phyloP scores from a whole-genome alignment of 2,888 invertebrate genomes.

The Plagodis pulveraria region DNA sequence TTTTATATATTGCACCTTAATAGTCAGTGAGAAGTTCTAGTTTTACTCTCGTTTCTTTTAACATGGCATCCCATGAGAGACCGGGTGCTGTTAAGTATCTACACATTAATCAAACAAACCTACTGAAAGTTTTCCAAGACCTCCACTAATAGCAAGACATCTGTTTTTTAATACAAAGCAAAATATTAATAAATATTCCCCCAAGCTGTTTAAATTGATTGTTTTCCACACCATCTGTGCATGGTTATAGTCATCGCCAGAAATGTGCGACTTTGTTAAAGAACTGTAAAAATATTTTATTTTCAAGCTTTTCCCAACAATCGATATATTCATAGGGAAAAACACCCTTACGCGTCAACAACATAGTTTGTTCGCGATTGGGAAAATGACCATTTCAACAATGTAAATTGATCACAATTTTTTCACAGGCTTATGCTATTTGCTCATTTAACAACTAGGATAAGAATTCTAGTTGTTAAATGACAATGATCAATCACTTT shows the following conservation, averaged over 20 bases:
- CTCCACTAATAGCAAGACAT: constrained; percentile 37
- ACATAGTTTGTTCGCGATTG: constrained; percentile 7
- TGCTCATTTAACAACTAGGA: too few species aligned
- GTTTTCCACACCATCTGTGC: constrained; percentile 43
- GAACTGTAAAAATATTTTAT: constrained; percentile 29
- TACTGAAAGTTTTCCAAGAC: background rate
- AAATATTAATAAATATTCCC: constrained; percentile 49
- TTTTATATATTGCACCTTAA: too few species aligned
- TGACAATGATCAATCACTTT: too few species aligned
- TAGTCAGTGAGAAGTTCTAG: constrained; percentile 37
- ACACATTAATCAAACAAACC: constrained; percentile 42
- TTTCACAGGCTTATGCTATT: too few species aligned
- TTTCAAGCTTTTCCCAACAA: constrained; percentile 28
- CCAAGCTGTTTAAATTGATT: constrained; percentile 40
- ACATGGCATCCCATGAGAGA: constrained; percentile 42
- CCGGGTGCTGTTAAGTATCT: constrained; percentile 27
- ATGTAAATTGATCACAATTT: constrained; percentile 18
- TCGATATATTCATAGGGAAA: constrained; percentile 41
- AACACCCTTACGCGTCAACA: constrained; percentile 34
- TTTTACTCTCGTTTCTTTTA: constrained; percentile 30
- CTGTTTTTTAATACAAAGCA: constrained; percentile 48
- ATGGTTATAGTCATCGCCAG: constrained; percentile 36
- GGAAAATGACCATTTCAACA: constrained; percentile 3
- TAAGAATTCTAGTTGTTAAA: too few species aligned
- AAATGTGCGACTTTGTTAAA: constrained; percentile 23